A percentile compares a stretch with the other conserved stretches of the same genome.
phyloP scores from a whole-genome alignment of 2,888 invertebrate species.

The Parascotia fuliginaria region DNA sequence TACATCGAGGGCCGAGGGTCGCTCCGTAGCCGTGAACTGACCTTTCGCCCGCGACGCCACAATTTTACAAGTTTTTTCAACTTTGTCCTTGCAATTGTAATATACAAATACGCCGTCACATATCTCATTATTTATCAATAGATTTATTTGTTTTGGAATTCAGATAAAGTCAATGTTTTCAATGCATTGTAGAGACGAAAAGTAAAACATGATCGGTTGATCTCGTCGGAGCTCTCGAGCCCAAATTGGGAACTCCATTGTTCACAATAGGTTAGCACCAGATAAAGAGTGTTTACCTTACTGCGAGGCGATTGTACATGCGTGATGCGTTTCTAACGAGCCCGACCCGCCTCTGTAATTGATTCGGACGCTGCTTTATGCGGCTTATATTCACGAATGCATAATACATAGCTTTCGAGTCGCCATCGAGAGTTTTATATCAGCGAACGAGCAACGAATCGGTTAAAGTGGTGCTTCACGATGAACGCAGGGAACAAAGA shows the following conservation, averaged over 20 bases:
- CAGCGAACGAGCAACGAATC: conserved; percentile 51
- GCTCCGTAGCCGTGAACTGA: conserved; percentile 69
- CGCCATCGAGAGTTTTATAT: conserved; percentile 62
- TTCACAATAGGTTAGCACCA: conserved; percentile 78
- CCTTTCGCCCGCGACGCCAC: conserved; percentile 55
- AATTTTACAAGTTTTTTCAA: conserved; percentile 51
- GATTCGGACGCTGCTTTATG: conserved; percentile 82
- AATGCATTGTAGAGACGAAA: conserved; percentile 40
- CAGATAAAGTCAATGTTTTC: conserved; percentile 32
- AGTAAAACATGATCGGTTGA: conserved; percentile 55
- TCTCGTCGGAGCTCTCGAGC: conserved; percentile 57
- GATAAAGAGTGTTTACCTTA: conserved; percentile 78
- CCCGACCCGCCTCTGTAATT: conserved; percentile 75
- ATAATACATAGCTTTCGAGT: conserved; percentile 78
- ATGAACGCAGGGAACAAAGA: conserved; percentile 60
- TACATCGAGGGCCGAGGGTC: conserved; percentile 68
- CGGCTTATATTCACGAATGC: conserved; percentile 83
- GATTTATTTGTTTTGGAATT: conserved; percentile 35
- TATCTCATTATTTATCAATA: conserved; percentile 31
- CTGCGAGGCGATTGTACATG: conserved; percentile 79
- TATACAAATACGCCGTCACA: conserved; percentile 16
- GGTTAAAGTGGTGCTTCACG: conserved; percentile 46
- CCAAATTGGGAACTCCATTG: conserved; percentile 82
- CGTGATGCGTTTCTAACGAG: conserved; percentile 86
- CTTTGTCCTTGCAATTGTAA: conserved; percentile 41